phyloP scores from a whole-genome alignment of 2,888 invertebrate species.

The Lissocephala sabroskyi region DNA sequence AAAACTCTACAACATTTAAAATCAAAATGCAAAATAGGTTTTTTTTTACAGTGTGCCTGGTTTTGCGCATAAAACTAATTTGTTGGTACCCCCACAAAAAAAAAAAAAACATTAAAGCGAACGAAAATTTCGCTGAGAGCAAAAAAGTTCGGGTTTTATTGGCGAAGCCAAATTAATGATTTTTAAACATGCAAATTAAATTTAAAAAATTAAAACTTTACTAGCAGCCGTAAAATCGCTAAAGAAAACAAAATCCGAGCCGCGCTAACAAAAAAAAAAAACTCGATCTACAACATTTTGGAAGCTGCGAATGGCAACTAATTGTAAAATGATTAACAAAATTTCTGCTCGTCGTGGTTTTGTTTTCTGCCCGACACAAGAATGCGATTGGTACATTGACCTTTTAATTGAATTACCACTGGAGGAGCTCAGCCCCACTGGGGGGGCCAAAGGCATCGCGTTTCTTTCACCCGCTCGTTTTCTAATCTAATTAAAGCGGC shows the following conservation, averaged over 20 bases:
- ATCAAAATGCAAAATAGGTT: not conserved
- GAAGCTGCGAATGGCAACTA: slow-evolving; percentile 12
- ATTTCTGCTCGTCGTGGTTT: slow-evolving; percentile 3
- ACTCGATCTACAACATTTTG: slow-evolving; percentile 20
- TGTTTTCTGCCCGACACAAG: too few relatives aligned
- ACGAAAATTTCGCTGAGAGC: slow-evolving; percentile 13
- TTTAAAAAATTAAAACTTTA: slow-evolving; percentile 10
- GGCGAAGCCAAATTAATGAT: slow-evolving; percentile 8
- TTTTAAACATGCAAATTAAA: slow-evolving; percentile 18
- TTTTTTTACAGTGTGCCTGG: not conserved
- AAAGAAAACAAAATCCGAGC: slow-evolving; percentile 6
- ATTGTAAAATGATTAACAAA: slow-evolving; percentile 26
- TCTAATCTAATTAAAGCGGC: slow-evolving; percentile 50
- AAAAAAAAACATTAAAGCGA: not conserved
- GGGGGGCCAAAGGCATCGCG: not conserved
- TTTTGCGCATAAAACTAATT: slow-evolving; percentile 29
- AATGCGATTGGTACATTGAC: slow-evolving; percentile 32
- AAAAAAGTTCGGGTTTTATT: slow-evolving; percentile 2
- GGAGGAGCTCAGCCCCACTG: slow-evolving; percentile 12
- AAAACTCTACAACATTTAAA: not conserved
- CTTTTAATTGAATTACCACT: slow-evolving; percentile 49
- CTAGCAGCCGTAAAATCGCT: slow-evolving; percentile 1
- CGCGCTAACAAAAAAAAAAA: slow-evolving; percentile 10
- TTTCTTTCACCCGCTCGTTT: not conserved
- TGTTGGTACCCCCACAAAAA: slow-evolving; percentile 33